phyloP scores from a whole-genome alignment of 2,113 vertebrate species.

The Saccopteryx leptura region DNA sequence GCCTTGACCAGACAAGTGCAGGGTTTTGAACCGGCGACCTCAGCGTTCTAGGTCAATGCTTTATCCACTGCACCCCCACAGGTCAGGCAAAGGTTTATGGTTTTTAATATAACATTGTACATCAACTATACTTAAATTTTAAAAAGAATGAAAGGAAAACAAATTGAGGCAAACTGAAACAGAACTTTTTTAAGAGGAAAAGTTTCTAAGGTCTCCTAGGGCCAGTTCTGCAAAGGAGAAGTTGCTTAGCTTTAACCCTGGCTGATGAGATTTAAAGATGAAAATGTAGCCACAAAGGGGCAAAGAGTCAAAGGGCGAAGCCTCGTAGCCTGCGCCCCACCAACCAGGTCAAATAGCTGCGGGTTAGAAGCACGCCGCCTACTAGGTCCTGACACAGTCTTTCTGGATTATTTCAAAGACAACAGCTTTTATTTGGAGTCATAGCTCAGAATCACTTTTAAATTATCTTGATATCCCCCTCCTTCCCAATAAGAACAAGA shows the following conservation, averaged over 20 bases:
- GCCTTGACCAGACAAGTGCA: no score
- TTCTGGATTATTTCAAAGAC: conserved; percentile 34
- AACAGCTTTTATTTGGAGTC: background rate
- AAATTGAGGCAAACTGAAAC: background rate
- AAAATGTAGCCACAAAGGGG: background rate
- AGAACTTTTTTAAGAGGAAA: conserved; percentile 1
- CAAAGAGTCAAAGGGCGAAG: background rate
- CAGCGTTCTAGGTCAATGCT: no score
- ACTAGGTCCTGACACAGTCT: background rate
- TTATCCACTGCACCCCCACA: no score
- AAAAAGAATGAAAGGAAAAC: background rate
- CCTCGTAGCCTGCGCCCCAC: background rate
- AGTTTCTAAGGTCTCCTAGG: background rate
- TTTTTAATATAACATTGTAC: background rate
- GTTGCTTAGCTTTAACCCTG: background rate
- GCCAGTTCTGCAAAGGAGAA: background rate
- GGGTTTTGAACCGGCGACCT: no score
- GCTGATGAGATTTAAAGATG: conserved; percentile 45
- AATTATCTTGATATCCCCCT: conserved; percentile 31
- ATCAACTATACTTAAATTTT: background rate
- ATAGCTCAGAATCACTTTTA: conserved; percentile 26
- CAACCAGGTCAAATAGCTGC: background rate
- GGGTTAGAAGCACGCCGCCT: background rate
- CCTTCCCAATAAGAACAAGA: conserved; percentile 70
- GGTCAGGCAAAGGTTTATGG: background rate